Percentiles rank a stretch among this genome's conserved stretches.
These are phyloP conservation scores for Chloroclysta siterata DNA, from an alignment of 2,888 invertebrate species.

Conservation along the genomic window DNA sequence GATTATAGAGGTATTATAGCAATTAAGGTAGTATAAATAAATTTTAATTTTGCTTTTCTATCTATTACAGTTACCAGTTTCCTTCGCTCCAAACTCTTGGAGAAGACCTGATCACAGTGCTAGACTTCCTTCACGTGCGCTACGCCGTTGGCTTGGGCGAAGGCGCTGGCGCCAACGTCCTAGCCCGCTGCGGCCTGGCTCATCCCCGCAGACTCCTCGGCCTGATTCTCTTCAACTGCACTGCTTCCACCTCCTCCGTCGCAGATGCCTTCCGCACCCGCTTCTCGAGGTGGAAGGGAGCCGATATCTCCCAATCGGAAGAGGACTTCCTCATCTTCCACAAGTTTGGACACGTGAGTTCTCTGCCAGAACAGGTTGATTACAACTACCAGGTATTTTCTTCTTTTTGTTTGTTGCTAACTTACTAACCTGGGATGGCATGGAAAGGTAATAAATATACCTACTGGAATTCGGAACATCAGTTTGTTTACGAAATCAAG, in stretches of 20 bases:
- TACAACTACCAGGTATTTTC: constrained; percentile 73
- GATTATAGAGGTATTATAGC: too few species aligned
- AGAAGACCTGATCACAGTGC: constrained; percentile 91
- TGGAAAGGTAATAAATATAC: constrained; percentile 23
- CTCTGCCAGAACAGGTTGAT: constrained; percentile 58
- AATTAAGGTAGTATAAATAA: too few species aligned
- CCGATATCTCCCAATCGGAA: constrained; percentile 93
- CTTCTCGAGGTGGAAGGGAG: constrained; percentile 93
- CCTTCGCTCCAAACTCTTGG: constrained; percentile 93
- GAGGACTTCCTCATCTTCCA: constrained; percentile 95
- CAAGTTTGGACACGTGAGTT: constrained; percentile 96
- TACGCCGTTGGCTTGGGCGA: constrained; percentile 94
- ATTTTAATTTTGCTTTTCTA: too few species aligned
- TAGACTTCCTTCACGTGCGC: constrained; percentile 92
- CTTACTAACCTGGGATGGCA: constrained; percentile 49
- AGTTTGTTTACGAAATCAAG: too few species aligned
- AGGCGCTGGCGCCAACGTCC: constrained; percentile 94
- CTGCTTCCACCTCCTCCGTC: constrained; percentile 93
- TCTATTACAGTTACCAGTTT: constrained; percentile 87
- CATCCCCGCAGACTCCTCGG: constrained; percentile 92
- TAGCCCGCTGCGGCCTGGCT: constrained; percentile 93
- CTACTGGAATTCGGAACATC: not conserved
- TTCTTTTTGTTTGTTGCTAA: constrained; percentile 61
- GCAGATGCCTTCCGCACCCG: constrained; percentile 94
- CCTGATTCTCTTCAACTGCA: constrained; percentile 93